Evolutionary conservation across 2,113 vertebrate genomes (phyloP).

Genomic region (Corythornis cristatus): DNA sequence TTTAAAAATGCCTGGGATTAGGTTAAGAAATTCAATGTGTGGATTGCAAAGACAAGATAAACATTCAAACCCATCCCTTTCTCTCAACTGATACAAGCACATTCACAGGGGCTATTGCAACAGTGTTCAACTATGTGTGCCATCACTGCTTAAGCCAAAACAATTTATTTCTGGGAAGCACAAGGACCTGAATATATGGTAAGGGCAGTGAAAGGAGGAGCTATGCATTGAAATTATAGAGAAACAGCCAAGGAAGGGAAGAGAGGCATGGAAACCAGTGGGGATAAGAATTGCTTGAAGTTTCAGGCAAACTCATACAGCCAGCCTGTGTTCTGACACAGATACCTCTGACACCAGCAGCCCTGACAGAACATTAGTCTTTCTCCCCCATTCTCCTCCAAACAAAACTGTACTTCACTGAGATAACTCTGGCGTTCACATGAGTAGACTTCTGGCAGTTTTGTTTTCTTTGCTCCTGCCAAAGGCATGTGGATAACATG

Average conservation of each 20-base stretch:
- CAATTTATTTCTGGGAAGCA: neutral
- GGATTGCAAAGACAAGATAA: neutral
- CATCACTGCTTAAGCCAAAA: neutral
- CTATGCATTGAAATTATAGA: neutral
- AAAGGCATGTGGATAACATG: conserved; percentile 7
- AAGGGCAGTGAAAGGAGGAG: neutral
- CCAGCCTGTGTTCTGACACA: neutral
- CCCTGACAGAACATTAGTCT: neutral
- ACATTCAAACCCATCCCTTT: neutral
- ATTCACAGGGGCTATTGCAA: neutral
- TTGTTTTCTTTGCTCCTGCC: neutral
- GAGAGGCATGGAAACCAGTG: neutral
- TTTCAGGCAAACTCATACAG: neutral
- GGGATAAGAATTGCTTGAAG: neutral
- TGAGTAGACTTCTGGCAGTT: neutral
- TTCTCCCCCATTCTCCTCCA: neutral
- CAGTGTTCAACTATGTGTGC: neutral
- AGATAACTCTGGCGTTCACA: neutral
- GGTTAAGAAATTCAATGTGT: neutral
- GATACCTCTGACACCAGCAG: neutral
- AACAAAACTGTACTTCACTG: conserved; percentile 10
- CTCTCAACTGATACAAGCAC: neutral
- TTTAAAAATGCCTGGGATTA: conserved; percentile 3
- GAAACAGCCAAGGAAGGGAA: neutral
- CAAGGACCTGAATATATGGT: neutral